Conservation (phyloP, 2,888 invertebrate species). For the Himalopsyche tibetana region DNA sequence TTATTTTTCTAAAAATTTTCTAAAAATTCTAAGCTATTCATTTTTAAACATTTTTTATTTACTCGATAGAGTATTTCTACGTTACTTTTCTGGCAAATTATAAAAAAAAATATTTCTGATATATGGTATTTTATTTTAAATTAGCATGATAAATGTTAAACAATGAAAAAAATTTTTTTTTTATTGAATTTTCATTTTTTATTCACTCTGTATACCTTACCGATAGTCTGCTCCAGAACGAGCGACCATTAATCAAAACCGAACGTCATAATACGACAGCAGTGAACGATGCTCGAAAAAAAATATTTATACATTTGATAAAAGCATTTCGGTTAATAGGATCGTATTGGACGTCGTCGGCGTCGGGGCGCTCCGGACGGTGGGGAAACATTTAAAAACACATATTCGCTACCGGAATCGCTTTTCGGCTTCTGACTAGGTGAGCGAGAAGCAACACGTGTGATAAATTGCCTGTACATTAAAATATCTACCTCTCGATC, state of each 20-base stretch:
- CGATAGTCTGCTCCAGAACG: constrained; percentile 9
- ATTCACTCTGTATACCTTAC: constrained; percentile 1
- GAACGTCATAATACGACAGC: constrained; percentile 54
- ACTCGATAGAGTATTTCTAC: too few relatives aligned
- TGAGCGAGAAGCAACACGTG: constrained; percentile 60
- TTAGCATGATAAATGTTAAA: background rate
- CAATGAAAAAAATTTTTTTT: background rate
- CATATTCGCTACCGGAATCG: constrained; percentile 49
- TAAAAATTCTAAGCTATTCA: too few relatives aligned
- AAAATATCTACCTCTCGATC: constrained; percentile 56
- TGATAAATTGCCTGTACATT: constrained; percentile 61
- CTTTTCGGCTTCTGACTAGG: constrained; percentile 35
- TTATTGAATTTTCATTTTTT: background rate
- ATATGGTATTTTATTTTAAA: background rate
- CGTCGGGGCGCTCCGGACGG: constrained; percentile 27
- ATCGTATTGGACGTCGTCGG: constrained; percentile 7
- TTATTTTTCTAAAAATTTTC: too few relatives aligned
- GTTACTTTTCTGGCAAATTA: too few relatives aligned
- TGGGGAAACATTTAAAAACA: constrained; percentile 54
- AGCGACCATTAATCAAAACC: constrained; percentile 51
- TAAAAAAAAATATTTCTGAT: too few relatives aligned
- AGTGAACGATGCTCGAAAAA: constrained; percentile 36
- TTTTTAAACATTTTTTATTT: too few relatives aligned
- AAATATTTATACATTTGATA: constrained; percentile 57
- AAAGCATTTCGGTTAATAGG: constrained; percentile 57